These are phyloP conservation scores for Ivindomyrus marchei DNA, from an alignment of 2,113 vertebrate species.

Conservation along the genomic window DNA sequence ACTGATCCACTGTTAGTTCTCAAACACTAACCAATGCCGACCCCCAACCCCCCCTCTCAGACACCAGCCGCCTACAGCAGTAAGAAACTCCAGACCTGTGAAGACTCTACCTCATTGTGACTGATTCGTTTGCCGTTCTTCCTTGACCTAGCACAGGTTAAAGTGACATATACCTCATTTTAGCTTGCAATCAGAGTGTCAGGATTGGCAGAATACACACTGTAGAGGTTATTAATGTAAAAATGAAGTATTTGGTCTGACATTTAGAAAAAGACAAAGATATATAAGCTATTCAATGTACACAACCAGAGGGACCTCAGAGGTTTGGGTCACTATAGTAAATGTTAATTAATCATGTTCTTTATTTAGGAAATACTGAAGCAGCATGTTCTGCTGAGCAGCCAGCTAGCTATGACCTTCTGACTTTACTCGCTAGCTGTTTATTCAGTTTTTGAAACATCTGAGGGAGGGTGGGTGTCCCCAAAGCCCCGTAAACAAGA, in stretches of 20 bases:
- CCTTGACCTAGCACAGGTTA: background rate
- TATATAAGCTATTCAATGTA: background rate
- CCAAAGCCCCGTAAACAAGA: background rate
- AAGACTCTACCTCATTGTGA: background rate
- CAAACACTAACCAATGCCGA: background rate
- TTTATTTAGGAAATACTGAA: background rate
- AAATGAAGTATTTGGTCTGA: background rate
- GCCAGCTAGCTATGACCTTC: background rate
- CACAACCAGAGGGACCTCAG: background rate
- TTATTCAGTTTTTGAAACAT: background rate
- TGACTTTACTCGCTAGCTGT: background rate
- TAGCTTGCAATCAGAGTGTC: background rate
- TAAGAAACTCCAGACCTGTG: background rate
- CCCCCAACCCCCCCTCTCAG: background rate
- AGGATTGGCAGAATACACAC: background rate
- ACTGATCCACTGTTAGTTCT: background rate
- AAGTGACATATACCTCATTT: background rate
- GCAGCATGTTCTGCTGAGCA: background rate
- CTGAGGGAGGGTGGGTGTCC: background rate
- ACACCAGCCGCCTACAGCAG: background rate
- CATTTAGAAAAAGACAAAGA: background rate
- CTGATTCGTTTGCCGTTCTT: background rate
- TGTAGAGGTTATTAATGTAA: background rate
- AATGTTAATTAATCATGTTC: background rate
- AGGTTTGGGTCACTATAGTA: background rate